Conservation (phyloP, 2,797 vertebrate genomes). For the Chaetodon trifasciatus region DNA sequence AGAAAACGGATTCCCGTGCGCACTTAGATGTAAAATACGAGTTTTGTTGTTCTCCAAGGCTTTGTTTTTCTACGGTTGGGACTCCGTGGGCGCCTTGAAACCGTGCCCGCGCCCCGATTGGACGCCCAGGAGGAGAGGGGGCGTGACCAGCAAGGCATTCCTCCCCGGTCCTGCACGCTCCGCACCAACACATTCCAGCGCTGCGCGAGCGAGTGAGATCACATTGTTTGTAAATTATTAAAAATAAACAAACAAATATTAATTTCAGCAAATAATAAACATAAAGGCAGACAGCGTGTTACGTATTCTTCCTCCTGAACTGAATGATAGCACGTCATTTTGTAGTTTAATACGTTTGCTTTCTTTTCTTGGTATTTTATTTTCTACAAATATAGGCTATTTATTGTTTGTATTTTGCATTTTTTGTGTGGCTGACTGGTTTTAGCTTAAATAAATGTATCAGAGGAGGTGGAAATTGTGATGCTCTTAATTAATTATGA, state of each 20-base stretch:
- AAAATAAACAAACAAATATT: conserved; percentile 25
- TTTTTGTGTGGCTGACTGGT: background rate
- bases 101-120: conserved; percentile 79
- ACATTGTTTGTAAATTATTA: conserved; percentile 48
- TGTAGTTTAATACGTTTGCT: background rate
- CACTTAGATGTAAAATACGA: conserved; percentile 39
- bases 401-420: background rate
- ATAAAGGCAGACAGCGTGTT: accelerated
- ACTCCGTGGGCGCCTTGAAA: conserved; percentile 86
- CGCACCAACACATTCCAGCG: conserved; percentile 85
- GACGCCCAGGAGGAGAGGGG: conserved; percentile 72
- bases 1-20: background rate
- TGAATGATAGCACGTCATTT: no score
- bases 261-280: no score
- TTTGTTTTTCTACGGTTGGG: conserved; percentile 87
- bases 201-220: conserved; percentile 55
- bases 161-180: conserved; percentile 81
- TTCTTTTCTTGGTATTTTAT: background rate
- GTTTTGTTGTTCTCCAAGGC: conserved; percentile 66
- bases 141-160: conserved; percentile 83
- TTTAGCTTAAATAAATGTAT: background rate
- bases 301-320: accelerated
- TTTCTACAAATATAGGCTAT: background rate
- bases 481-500: background rate
- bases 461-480: no score